Evolutionary conservation across 2,113 vertebrate species (phyloP).

Genomic region (Mugil cephalus): DNA sequence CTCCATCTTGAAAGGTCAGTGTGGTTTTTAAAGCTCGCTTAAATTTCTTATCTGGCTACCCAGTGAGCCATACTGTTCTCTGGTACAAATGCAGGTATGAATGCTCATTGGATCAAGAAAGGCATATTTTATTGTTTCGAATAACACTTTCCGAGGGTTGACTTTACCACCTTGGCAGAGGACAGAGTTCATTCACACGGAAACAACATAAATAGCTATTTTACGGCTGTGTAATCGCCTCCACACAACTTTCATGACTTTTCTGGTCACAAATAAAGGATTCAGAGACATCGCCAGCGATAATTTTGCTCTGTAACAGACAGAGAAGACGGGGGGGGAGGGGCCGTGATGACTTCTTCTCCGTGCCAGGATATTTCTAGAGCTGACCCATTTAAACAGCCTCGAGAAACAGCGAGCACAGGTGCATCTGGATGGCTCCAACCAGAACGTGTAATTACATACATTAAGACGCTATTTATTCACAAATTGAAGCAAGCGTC

Average conservation of each 20-base stretch:
- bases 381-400: slow-evolving; percentile 79
- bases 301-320: slow-evolving; percentile 32
- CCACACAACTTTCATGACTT: slow-evolving; percentile 54
- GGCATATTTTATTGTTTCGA: slow-evolving; percentile 3
- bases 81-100: slow-evolving; percentile 28
- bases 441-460: slow-evolving; percentile 39
- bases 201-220: slow-evolving; percentile 8
- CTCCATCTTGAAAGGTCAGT: slow-evolving; percentile 65
- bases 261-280: slow-evolving; percentile 48
- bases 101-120: slow-evolving; percentile 10
- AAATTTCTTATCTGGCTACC: slow-evolving; percentile 31
- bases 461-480: slow-evolving; percentile 46
- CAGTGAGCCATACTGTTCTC: neutral
- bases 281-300: slow-evolving; percentile 32
- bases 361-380: slow-evolving; percentile 76
- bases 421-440: slow-evolving; percentile 69
- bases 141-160: slow-evolving; percentile 2
- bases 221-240: slow-evolving; percentile 33
- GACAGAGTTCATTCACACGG: slow-evolving; percentile 31
- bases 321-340: slow-evolving; percentile 40
- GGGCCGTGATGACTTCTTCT: slow-evolving; percentile 48
- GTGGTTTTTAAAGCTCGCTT: slow-evolving; percentile 51
- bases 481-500: slow-evolving; percentile 42
- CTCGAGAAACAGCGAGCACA: slow-evolving; percentile 57
- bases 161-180: slow-evolving; percentile 10